Conservation (phyloP, 1,140 invertebrate genomes). For the Micrasema longulum region DNA sequence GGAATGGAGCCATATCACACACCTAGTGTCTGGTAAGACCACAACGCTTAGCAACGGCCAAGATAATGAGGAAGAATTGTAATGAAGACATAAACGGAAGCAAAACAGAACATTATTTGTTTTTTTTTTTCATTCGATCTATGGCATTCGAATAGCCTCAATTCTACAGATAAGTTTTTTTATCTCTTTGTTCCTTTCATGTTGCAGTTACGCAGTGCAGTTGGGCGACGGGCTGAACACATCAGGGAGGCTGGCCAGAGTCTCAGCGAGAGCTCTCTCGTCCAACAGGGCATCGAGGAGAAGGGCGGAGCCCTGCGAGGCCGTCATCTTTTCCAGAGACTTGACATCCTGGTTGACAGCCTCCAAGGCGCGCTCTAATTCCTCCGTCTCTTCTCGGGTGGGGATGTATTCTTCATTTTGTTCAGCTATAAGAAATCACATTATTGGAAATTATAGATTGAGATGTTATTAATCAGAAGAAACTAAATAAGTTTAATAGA, state of each 20-base stretch:
- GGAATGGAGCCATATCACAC: too few species aligned
- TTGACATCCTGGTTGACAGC: conserved; percentile 84
- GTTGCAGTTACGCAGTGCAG: conserved; percentile 6
- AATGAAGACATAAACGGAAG: too few species aligned
- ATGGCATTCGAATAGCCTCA: too few species aligned
- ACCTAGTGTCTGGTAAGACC: too few species aligned
- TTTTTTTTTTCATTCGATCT: too few species aligned
- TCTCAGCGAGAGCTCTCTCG: conserved; percentile 48
- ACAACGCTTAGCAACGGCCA: too few species aligned
- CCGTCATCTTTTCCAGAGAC: conserved; percentile 78
- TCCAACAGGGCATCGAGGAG: conserved; percentile 42
- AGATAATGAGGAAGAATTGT: too few species aligned
- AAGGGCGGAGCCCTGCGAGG: conserved; percentile 63
- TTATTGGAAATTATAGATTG: too few species aligned
- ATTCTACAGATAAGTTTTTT: too few species aligned
- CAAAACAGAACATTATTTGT: too few species aligned
- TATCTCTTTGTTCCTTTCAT: background rate
- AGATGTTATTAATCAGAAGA: too few species aligned
- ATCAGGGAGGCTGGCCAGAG: conserved; percentile 49
- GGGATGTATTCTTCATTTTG: conserved; percentile 79
- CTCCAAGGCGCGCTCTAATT: conserved; percentile 84
- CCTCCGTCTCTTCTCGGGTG: conserved; percentile 84
- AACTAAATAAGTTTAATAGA: too few species aligned
- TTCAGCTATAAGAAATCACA: conserved; percentile 77
- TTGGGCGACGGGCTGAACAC: conserved; percentile 44